Evolutionary conservation across 2,888 invertebrate genomes (phyloP), one percentile per base, ranked within the genome.

Genomic region (Conistra vaccinii): DNA sequence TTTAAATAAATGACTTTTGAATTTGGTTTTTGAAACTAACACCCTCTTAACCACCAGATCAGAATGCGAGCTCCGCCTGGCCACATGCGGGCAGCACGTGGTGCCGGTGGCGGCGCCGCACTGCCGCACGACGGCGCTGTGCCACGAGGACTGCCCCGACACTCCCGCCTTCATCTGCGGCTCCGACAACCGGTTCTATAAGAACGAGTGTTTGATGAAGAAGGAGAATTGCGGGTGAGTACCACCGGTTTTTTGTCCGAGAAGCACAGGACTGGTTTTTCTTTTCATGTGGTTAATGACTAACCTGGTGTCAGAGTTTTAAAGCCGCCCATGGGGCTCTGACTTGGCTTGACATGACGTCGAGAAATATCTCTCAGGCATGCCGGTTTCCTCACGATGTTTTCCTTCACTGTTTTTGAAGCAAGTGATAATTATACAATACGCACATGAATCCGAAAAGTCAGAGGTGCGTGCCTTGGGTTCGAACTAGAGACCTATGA

Each of bases 181-280:
- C 53, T 98, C 98, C 14, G 99, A 99, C 94, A 98, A 98, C 94
- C 97, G 98, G 91, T 98, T 99, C 92, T 99, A 99, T 94, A 97
- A 98, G 90, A 98, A 98, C 93, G 98, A 98, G 94, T 99, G 99
- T 91, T 97, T 98, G 92, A 99, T 99, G 99, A 98, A 98, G 93
- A 97, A 98, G 92, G 98, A 98, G 91, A 99, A 99, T 92, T 99
- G 99, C 95, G 99, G 98, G 98, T 98, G 90, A 80, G 92, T 90
- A 17, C 10, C 17, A 3, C 55, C 23, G 2, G 26, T 7, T 48
- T 14, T 32, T n/a, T 61, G 23, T 2, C 4, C 3, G 2, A 12
- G 3, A 68, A 4, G 10, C 17, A 29, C 1, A 4, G 17, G 2
- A n/a, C 4, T 4, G 12, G 51, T 65, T 4, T n/a, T n/a, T n/a